A percentile compares a stretch with the other conserved stretches of the same genome.
Conservation (phyloP, 2,797 vertebrate genomes). For the Euthynnus affinis region DNA sequence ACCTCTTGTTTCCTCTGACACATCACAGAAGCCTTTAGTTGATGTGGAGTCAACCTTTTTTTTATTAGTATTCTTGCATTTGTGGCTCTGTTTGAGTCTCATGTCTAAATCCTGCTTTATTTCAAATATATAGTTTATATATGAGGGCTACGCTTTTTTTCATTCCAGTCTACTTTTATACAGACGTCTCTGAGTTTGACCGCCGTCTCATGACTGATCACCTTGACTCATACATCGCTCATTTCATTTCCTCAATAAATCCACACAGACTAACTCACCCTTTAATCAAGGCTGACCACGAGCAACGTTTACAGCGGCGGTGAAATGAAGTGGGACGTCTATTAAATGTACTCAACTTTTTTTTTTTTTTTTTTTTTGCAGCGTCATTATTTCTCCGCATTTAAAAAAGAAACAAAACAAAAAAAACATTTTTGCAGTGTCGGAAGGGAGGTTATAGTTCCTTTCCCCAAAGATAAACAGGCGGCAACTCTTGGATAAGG, state of each 20-base stretch:
- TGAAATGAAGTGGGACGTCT: background rate
- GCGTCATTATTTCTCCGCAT: too few relatives aligned
- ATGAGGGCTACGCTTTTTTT: background rate
- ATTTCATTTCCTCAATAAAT: constrained; percentile 58
- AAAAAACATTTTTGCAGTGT: too few relatives aligned
- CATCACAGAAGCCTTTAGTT: too few relatives aligned
- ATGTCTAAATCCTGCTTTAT: background rate
- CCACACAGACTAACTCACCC: background rate
- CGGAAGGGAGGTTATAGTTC: constrained; percentile 63
- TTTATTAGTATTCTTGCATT: background rate
- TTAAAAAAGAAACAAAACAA: too few relatives aligned
- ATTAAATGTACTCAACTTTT: background rate
- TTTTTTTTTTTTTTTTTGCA: too few relatives aligned
- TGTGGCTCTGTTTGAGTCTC: background rate
- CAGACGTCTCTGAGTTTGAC: constrained; percentile 31
- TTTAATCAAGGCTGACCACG: constrained; percentile 21
- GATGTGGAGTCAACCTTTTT: too few relatives aligned
- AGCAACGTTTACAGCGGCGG: background rate
- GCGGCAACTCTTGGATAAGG: constrained; percentile 59
- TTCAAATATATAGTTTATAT: background rate
- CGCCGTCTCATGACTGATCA: constrained; percentile 48
- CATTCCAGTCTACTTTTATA: constrained; percentile 8
- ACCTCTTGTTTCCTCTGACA: constrained; percentile 33
- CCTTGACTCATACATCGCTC: constrained; percentile 44
- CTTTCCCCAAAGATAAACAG: constrained; percentile 73